Percentiles rank a stretch among this genome's conserved stretches.
These are phyloP conservation scores for Cataglyphis cursor DNA, from an alignment of 2,888 invertebrate species.

Conservation along the genomic window DNA sequence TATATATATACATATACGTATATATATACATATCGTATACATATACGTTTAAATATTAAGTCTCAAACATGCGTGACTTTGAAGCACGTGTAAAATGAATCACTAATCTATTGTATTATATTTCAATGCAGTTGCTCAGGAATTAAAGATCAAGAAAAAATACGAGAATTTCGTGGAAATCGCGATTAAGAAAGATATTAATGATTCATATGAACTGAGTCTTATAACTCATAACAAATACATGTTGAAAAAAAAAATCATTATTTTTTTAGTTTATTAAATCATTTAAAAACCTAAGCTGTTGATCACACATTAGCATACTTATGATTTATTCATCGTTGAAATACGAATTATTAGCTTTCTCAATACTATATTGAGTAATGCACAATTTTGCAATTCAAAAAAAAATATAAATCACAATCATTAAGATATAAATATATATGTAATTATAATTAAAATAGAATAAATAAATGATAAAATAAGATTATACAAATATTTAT, in stretches of 20 bases:
- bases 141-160: constrained; percentile 9
- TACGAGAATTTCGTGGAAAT: constrained; percentile 9
- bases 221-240: not conserved
- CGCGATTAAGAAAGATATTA: constrained; percentile 14
- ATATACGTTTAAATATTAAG: not conserved
- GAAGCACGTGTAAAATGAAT: not conserved
- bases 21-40: too few relatives aligned
- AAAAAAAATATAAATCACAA: not conserved
- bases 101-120: not conserved
- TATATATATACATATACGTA: not conserved
- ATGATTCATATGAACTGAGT: constrained; percentile 17
- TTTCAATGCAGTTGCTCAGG: not conserved
- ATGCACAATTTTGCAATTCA: constrained; percentile 3
- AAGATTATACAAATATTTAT: too few relatives aligned
- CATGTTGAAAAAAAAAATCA: not conserved
- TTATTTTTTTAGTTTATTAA: not conserved
- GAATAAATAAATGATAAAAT: not conserved
- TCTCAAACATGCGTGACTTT: not conserved
- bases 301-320: constrained; percentile 1
- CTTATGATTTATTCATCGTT: not conserved
- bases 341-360: not conserved
- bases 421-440: not conserved
- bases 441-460: not conserved
- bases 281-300: constrained; percentile 1
- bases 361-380: not conserved